Evolutionary conservation across 1,140 invertebrate species (phyloP), one percentile per base, ranked within the genome.

Genomic region (Formica selysi): DNA sequence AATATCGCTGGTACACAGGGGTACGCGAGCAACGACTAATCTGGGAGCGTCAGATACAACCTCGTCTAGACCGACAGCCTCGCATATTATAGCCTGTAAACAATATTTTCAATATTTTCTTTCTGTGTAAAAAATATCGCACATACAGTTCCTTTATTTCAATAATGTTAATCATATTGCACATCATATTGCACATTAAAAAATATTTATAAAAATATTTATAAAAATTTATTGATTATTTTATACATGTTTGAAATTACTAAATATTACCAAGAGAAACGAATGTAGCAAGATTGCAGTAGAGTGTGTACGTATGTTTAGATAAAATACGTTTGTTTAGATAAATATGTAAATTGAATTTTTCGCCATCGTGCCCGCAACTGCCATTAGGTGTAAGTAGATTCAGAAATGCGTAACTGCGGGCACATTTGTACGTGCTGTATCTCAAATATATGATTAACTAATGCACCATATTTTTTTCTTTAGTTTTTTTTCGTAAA

Each of bases 71-170:
- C 95, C 95, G 85, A 96, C 93, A 51, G 96, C 94, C 87, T 96
- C 96, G 91, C 95, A 96, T 54, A 96, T 93, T 87, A 96, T 94
- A 74, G 95, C 95, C 96, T 96, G 92, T 11, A 93, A 4, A 2
- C 2, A 59, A 29, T 62, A 54, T 6, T 36, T 74, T 57, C 3
- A 44, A 38, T 5, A 8, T n/a, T 6, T 26, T 3, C 44, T 3
- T 78, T 4, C 22, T 4, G 0, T 36, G 26, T 13, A 13, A 26
- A 36, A 54, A 36, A 11, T 38, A 41, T 76, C 16, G 7, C 0
- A 3, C n/a, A 61, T 22, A 38, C 1, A 5, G n/a, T 68, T 74
- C n/a, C 29, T 54, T 76, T n/a, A 61, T 76, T 11, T 41, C 19
- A n/a, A n/a, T 10, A 26, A n/a, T 68, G 3, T 68, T 36, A 38